Evolutionary conservation across 2,797 vertebrate species (phyloP), one percentile per base, ranked within the genome.

Genomic region (Schizopygopsis pylzovi): DNA sequence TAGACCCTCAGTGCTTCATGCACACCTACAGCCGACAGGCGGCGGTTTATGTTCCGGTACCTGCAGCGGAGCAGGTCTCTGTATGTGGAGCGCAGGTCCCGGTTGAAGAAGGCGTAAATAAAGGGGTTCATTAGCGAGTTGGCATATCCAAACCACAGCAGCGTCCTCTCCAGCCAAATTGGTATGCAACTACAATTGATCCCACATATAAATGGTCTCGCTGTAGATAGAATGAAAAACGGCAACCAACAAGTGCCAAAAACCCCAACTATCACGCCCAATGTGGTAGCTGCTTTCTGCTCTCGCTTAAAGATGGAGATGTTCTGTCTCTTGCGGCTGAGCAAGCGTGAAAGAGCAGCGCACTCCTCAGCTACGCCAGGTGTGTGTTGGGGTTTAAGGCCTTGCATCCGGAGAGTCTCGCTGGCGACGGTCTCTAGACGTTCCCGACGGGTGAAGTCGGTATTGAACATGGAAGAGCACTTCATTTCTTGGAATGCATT

Each of bases 121-220:
- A 96, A 96, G 22, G 96, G 96, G 91, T 96, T 96, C 94, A 96
- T 95, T 59, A 96, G 92, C 13, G 95, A 96, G 92, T 96, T 96
- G 86, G 96, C 94, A 3, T 96, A 96, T 71, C 96, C 95, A 13
- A 96, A 89, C 96, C 96, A 96, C 54, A 96, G 92, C 72, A 96
- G 92, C 4, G 93, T 94, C 89, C 95, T 94, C 91, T 96, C 96
- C 87, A 96, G 91, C 95, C 96, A 96, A 82, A 96, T 95, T 83
- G 96, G 96, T 84, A 96, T 93, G 20, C 96, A 96, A 92, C 96
- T 96, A 88, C 96, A 96, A 93, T 95, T 92, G 65, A 95, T 93
- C 6, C 95, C 95, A 4, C 96, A 96, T 89, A 96, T 94, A 68
- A 96, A 96, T n/a, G 96, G 96, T 86, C 96, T 90, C 52, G 95